Base-by-base conservation (phyloP, 2,113 vertebrate genomes). In the Oncorhynchus mykiss region DNA sequence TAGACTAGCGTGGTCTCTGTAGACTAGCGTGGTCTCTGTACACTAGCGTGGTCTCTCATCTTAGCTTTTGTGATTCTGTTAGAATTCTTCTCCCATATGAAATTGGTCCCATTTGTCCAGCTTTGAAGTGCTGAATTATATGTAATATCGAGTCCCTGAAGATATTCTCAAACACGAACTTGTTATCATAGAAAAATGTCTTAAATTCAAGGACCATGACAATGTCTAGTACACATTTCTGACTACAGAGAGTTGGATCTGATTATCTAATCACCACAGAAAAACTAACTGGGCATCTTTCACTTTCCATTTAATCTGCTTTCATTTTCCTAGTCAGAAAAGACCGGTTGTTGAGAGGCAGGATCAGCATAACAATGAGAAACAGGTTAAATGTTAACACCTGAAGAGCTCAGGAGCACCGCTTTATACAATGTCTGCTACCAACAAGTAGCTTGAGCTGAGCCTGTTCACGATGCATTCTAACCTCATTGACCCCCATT, bases 401-500 rank as follows among this genome's bases (percentile, higher is more conserved):
- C 39, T 45, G 39, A 45, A 45, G 39, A 11, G 39, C 8, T 45
- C 39, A 45, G 8, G 0, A 45, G 34, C 7, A 39, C 34, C 7
- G 1, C 7, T 2, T 39, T 39, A 8, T 8, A 39, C 34, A 39
- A 39, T 9, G 39, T 45, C 39, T 45, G 39, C 39, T 45, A 45
- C 39, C 18, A n/a, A 22, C 18, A 62, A n/a, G 59, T 51, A 16
- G 1, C 49, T 14, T 54, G 12, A 8, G 8, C n/a, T 62, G 59
- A 62, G 14, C 14, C 59, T 22, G 2, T 22, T 20, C n/a, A n/a
- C 3, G 83, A 78, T 74, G 70, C 65, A 81, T 80, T 81, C 51
- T 73, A 8, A 59, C 75, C 75, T 64, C 65, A 67, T 2, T 80
- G 80, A 87, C 65, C 78, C 59, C 4, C 18, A 34, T 59, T 79